These are phyloP conservation scores for Cancer borealis DNA, from an alignment of 2,888 invertebrate species.

Conservation along the genomic window DNA sequence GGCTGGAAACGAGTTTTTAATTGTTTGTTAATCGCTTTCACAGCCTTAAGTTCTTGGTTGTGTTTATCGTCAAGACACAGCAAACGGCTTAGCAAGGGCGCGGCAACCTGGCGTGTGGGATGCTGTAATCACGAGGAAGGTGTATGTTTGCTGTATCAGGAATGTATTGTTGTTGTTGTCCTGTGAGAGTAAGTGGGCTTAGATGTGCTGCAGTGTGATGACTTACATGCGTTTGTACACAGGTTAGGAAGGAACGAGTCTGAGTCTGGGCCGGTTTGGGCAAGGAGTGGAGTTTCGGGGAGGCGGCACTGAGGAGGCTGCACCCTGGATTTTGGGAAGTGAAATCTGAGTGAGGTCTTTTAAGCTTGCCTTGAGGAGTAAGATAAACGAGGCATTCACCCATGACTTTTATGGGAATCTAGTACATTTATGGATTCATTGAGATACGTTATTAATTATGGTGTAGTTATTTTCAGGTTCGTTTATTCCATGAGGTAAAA, in stretches of 20 bases:
- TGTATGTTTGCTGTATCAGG: background rate
- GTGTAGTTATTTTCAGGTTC: too few species aligned
- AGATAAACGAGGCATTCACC: too few species aligned
- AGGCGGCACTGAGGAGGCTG: too few species aligned
- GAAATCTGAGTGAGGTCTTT: background rate
- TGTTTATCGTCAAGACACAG: background rate
- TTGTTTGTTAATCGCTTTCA: slow-evolving; percentile 42
- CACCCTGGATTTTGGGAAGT: background rate
- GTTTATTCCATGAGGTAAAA: background rate
- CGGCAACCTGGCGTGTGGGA: background rate
- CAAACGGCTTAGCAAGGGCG: background rate
- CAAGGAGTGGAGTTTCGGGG: background rate
- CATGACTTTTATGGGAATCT: too few species aligned
- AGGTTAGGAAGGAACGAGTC: background rate
- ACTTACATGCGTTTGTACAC: background rate
- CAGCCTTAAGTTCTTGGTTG: background rate
- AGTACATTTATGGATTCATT: too few species aligned
- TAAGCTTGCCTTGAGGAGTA: too few species aligned
- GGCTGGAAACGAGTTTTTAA: slow-evolving; percentile 49
- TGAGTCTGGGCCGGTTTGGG: background rate
- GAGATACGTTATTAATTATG: too few species aligned
- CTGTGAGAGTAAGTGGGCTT: background rate
- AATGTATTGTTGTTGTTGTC: background rate
- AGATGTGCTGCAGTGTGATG: background rate
- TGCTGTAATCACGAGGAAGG: background rate